Conservation (phyloP, 2,113 vertebrate genomes). For the Cyanistes caeruleus region DNA sequence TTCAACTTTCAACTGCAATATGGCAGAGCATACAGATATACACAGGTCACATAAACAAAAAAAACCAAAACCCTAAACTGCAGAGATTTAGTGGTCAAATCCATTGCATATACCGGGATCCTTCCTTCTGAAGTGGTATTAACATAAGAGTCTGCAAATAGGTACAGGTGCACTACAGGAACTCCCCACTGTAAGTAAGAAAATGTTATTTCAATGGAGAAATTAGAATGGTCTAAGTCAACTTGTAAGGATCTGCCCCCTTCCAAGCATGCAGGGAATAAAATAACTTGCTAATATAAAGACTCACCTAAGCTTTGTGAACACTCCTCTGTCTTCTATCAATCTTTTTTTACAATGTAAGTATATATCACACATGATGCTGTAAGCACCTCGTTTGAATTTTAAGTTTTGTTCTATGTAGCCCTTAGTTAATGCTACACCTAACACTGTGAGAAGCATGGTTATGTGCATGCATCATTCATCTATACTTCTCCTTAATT, state of each 20-base stretch:
- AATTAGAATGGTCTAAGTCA: background rate
- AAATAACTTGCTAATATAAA: background rate
- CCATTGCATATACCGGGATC: background rate
- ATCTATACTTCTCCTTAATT: background rate
- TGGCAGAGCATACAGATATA: background rate
- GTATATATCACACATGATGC: background rate
- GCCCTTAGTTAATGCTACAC: background rate
- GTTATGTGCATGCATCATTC: background rate
- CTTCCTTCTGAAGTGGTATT: background rate
- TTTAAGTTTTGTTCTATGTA: background rate
- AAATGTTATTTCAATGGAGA: background rate
- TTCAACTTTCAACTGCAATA: background rate
- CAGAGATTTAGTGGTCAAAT: background rate
- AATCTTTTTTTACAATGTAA: background rate
- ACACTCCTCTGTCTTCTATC: background rate
- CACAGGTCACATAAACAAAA: background rate
- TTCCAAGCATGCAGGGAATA: background rate
- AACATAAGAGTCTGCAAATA: background rate
- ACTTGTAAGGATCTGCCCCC: background rate
- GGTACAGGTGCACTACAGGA: rapidly evolving
- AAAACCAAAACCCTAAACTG: background rate
- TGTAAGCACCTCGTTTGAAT: background rate
- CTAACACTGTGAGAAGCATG: background rate
- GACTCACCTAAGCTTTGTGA: background rate
- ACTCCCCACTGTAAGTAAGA: background rate